phyloP scores from a whole-genome alignment of 2,113 vertebrate genomes.

The Cairina moschata region DNA sequence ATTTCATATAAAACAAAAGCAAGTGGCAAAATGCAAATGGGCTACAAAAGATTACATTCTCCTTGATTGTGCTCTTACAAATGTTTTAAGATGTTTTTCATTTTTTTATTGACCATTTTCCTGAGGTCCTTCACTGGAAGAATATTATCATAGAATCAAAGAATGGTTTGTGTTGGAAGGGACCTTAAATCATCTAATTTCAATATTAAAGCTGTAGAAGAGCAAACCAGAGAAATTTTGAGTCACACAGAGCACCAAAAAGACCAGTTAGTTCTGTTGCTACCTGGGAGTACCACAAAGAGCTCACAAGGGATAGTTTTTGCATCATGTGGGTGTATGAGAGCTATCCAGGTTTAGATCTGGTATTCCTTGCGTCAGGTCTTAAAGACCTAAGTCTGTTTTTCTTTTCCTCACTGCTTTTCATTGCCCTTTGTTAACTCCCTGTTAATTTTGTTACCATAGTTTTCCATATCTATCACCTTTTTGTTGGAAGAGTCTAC shows the following conservation, averaged over 20 bases:
- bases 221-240: neutral
- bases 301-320: neutral
- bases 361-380: neutral
- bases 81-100: neutral
- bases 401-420: neutral
- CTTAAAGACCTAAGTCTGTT: neutral
- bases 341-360: neutral
- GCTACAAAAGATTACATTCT: neutral
- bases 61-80: neutral
- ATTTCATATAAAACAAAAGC: neutral
- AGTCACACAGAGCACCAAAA: neutral
- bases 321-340: neutral
- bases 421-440: neutral
- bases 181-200: too few species aligned
- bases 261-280: neutral
- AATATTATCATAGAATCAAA: neutral
- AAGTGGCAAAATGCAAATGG: neutral
- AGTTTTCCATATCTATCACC: neutral
- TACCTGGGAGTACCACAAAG: neutral
- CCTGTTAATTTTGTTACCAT: neutral
- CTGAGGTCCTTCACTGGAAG: neutral
- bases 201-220: neutral
- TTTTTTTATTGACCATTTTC: neutral
- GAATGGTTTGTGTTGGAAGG: too few species aligned
- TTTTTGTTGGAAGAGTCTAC: neutral